phyloP scores from a whole-genome alignment of 2,797 vertebrate genomes.

The Carcharodon carcharias region DNA sequence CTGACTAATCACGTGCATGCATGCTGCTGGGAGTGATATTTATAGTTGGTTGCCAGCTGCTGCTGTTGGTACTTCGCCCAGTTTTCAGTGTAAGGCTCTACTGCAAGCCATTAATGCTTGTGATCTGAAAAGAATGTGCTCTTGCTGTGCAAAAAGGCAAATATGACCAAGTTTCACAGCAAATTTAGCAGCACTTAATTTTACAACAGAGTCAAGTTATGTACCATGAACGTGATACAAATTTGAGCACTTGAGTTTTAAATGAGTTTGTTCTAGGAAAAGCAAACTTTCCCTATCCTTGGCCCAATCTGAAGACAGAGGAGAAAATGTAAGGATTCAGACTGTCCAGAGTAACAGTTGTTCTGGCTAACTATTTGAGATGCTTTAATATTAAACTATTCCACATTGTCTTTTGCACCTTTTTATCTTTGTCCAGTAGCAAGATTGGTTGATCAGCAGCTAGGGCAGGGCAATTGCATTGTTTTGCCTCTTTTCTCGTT shows the following conservation, averaged over 20 bases:
- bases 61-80: conserved; percentile 23
- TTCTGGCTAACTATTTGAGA: neutral
- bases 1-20: conserved; percentile 25
- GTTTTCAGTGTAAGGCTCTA: neutral
- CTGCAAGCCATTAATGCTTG: conserved; percentile 20
- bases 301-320: neutral
- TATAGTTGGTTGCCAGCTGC: conserved; percentile 31
- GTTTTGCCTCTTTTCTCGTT: neutral
- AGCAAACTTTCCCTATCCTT: neutral
- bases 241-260: neutral
- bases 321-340: neutral
- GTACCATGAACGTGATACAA: neutral
- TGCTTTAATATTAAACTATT: neutral
- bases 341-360: neutral
- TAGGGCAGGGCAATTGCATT: neutral
- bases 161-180: neutral
- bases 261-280: neutral
- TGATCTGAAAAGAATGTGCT: conserved; percentile 21
- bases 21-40: conserved; percentile 20
- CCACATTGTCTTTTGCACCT: neutral
- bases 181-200: neutral
- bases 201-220: neutral
- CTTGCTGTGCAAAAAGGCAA: neutral
- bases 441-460: neutral
- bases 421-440: neutral